A percentile compares a stretch with the other conserved stretches of the same genome.
phyloP scores from a whole-genome alignment of 2,888 invertebrate species.

The Digitonthophagus gazella region DNA sequence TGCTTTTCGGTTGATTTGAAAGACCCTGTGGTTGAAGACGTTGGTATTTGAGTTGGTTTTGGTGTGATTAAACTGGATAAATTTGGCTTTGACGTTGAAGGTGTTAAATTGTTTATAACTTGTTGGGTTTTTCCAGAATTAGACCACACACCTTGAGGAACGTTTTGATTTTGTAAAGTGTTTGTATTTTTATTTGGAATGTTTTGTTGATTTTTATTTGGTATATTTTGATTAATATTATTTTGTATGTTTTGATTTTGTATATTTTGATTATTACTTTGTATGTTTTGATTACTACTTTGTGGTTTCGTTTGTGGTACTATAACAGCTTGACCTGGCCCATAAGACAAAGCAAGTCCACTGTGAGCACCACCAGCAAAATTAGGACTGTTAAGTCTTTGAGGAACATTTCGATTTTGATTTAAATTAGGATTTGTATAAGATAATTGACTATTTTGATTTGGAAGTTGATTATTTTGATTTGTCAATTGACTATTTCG shows the following conservation, averaged over 20 bases:
- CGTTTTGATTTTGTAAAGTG: neutral
- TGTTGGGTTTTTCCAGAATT: constrained; percentile 15
- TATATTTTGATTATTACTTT: neutral
- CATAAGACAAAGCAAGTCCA: constrained; percentile 25
- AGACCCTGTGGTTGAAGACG: neutral
- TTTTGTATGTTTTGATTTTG: constrained; percentile 15
- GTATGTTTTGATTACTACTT: neutral
- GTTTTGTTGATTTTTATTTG: neutral
- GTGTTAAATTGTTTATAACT: constrained; percentile 2
- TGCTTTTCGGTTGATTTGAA: constrained; percentile 8
- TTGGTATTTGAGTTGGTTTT: neutral
- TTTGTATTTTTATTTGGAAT: neutral
- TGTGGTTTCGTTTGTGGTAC: constrained; percentile 9
- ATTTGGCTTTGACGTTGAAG: neutral
- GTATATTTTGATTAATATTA: constrained; percentile 1
- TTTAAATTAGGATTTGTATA: constrained; percentile 3
- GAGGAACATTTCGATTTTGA: constrained; percentile 10
- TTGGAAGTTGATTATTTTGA: constrained; percentile 4
- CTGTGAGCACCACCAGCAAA: neutral
- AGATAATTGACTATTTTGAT: constrained; percentile 7
- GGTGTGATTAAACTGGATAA: neutral
- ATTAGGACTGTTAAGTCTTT: neutral
- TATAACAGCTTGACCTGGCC: constrained; percentile 9
- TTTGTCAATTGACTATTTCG: neutral
- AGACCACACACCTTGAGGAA: constrained; percentile 7